A percentile compares a stretch with the other conserved stretches of the same genome.
Conservation (phyloP, 2,797 vertebrate species). For the Syngnathus rostellatus region DNA sequence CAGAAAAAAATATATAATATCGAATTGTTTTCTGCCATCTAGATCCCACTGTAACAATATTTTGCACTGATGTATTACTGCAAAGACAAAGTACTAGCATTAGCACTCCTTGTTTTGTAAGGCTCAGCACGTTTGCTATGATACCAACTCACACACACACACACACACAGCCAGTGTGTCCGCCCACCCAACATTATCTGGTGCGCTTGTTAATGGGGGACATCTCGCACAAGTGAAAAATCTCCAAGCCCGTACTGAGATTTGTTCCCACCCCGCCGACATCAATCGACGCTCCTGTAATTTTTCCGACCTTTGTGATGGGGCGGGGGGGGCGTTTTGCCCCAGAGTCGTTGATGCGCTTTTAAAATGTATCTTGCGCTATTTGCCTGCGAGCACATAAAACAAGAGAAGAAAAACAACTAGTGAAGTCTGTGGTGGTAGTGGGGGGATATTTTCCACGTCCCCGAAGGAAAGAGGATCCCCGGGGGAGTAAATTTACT, state of each 20-base stretch:
- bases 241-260: slow-evolving; percentile 39
- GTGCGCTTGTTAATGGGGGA: slow-evolving; percentile 49
- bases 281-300: slow-evolving; percentile 66
- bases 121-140: slow-evolving; percentile 27
- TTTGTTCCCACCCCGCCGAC: slow-evolving; percentile 58
- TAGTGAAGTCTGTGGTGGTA: slow-evolving; percentile 30
- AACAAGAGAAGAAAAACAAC: slow-evolving; percentile 39
- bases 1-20: no score
- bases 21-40: neutral
- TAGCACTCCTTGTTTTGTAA: slow-evolving; percentile 28
- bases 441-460: slow-evolving; percentile 40
- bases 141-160: slow-evolving; percentile 12
- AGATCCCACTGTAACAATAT: neutral
- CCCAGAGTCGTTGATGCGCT: slow-evolving; percentile 48
- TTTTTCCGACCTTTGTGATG: slow-evolving; percentile 54
- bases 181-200: slow-evolving; percentile 52
- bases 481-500: slow-evolving; percentile 71
- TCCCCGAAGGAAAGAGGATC: slow-evolving; percentile 60
- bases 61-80: neutral
- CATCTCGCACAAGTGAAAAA: slow-evolving; percentile 48
- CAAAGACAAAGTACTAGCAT: slow-evolving; percentile 5
- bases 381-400: slow-evolving; percentile 62
- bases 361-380: slow-evolving; percentile 67
- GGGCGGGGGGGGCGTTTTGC: slow-evolving; percentile 23
- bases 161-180: slow-evolving; percentile 31